phyloP scores from a whole-genome alignment of 1,140 invertebrate genomes.

The Euwallacea similis region DNA sequence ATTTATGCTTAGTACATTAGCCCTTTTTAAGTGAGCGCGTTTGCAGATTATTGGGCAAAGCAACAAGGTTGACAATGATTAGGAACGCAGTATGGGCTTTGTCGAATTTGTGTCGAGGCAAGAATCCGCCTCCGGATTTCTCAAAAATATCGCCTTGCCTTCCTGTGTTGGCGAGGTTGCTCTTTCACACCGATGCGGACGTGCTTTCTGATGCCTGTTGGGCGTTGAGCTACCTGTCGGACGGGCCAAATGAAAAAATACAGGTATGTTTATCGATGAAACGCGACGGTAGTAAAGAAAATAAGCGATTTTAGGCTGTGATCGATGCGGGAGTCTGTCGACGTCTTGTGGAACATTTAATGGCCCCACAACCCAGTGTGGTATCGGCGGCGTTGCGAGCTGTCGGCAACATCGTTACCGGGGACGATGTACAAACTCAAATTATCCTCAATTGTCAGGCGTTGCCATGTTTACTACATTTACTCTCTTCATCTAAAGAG shows the following conservation, averaged over 20 bases:
- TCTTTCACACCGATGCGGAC: conserved; percentile 89
- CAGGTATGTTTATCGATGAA: conserved; percentile 60
- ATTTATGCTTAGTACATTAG: neutral
- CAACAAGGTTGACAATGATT: conserved; percentile 83
- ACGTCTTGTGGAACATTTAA: conserved; percentile 89
- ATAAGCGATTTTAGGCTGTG: conserved; percentile 68
- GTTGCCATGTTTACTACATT: conserved; percentile 79
- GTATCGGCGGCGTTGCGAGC: conserved; percentile 94
- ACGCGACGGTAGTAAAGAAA: neutral
- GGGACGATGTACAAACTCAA: conserved; percentile 96
- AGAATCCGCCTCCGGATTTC: conserved; percentile 95
- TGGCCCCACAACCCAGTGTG: conserved; percentile 88
- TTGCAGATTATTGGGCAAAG: conserved; percentile 76
- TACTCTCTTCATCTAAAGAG: conserved; percentile 81
- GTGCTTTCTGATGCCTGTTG: conserved; percentile 95
- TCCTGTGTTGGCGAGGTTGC: conserved; percentile 81
- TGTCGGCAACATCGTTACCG: conserved; percentile 97
- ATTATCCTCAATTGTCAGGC: conserved; percentile 90
- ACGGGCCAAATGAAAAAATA: conserved; percentile 98
- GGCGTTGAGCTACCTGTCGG: conserved; percentile 91
- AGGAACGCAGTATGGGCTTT: conserved; percentile 98
- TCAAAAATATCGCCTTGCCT: conserved; percentile 81
- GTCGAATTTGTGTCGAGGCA: conserved; percentile 94
- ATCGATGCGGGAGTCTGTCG: conserved; percentile 95
- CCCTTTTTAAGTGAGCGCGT: neutral